Conservation (phyloP, 2,888 invertebrate species). For the Stenolophus ochropezus region DNA sequence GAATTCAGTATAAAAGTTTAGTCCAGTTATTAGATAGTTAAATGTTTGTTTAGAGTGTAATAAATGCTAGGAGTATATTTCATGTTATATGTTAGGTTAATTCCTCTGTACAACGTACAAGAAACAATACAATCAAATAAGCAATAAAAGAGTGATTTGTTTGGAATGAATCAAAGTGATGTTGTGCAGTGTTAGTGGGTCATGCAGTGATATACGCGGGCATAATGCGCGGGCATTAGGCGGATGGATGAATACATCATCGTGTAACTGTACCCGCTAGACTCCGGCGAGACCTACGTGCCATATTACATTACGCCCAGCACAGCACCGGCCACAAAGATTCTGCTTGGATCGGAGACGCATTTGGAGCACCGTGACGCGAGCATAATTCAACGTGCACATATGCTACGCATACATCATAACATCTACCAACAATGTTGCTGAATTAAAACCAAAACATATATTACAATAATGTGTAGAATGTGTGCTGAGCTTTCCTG, state of each 20-base stretch:
- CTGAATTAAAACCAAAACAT: neutral
- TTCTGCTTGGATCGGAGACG: neutral
- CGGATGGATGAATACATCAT: constrained; percentile 54
- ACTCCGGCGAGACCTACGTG: constrained; percentile 25
- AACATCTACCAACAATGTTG: neutral
- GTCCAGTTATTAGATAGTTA: no score
- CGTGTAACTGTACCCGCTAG: constrained; percentile 50
- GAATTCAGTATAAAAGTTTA: no score
- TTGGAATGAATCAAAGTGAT: neutral
- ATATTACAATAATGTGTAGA: no score
- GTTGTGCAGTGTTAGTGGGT: constrained; percentile 29
- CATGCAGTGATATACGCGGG: constrained; percentile 54
- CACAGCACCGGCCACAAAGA: constrained; percentile 34
- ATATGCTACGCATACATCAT: constrained; percentile 24
- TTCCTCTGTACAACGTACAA: no score
- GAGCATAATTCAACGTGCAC: constrained; percentile 25
- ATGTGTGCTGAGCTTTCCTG: no score
- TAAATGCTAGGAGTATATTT: no score
- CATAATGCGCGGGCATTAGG: constrained; percentile 54
- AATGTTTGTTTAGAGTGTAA: no score
- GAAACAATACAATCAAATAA: no score
- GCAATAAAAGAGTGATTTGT: no score
- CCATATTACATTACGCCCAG: constrained; percentile 29
- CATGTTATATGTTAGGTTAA: no score
- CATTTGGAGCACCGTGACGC: constrained; percentile 45